Evolutionary conservation across 2,888 invertebrate genomes (phyloP).

Genomic region (Diplazon laetatorius): DNA sequence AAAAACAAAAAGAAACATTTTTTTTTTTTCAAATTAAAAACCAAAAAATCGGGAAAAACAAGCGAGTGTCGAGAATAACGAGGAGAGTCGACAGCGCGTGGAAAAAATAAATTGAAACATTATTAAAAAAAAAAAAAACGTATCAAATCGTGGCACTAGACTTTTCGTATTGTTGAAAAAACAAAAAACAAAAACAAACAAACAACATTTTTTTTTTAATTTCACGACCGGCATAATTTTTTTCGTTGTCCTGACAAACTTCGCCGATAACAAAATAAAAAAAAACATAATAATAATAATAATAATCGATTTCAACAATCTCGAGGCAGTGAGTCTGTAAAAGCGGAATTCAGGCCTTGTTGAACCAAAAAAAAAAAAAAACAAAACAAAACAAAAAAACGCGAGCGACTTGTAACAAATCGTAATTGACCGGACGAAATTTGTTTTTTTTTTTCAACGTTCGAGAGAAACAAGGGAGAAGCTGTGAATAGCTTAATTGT

Average conservation of each 20-base stretch:
- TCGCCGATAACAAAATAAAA: conserved; percentile 38
- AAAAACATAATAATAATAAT: too few relatives aligned
- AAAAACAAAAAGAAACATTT: too few relatives aligned
- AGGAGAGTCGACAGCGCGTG: conserved; percentile 41
- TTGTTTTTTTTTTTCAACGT: conserved; percentile 40
- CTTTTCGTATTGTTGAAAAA: conserved; percentile 23
- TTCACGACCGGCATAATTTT: conserved; percentile 50
- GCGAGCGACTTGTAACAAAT: conserved; percentile 43
- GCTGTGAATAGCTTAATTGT: conserved; percentile 62
- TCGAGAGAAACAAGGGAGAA: conserved; percentile 19
- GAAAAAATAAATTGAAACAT: conserved; percentile 62
- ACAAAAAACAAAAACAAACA: too few relatives aligned
- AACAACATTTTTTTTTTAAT: too few relatives aligned
- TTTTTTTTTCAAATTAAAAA: too few relatives aligned
- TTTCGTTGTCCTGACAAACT: conserved; percentile 58
- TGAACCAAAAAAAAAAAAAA: too few relatives aligned
- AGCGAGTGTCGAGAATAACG: conserved; percentile 44
- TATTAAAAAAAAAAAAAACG: too few relatives aligned
- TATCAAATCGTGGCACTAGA: conserved; percentile 41
- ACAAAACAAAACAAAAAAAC: conserved; percentile 2
- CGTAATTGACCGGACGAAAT: too few relatives aligned
- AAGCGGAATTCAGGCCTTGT: conserved; percentile 60
- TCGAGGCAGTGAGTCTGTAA: conserved; percentile 64
- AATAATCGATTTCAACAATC: conserved; percentile 7
- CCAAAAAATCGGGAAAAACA: conserved; percentile 32